Conservation (phyloP, 1,140 invertebrate genomes). For the Trichonephila inaurata region DNA sequence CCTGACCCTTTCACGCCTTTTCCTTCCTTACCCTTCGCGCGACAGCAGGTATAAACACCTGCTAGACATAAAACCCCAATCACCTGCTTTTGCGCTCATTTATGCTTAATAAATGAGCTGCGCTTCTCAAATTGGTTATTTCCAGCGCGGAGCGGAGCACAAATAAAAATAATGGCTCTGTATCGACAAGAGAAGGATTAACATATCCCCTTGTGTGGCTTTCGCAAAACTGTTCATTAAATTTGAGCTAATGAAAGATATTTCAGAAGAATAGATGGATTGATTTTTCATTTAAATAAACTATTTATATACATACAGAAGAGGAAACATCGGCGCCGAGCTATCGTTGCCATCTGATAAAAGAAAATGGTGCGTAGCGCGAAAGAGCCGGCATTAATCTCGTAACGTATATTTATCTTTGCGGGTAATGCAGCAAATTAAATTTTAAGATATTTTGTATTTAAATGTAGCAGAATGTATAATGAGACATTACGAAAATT, state of each 20-base stretch:
- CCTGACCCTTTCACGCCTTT: conserved; percentile 8
- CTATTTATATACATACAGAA: neutral
- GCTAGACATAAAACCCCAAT: neutral
- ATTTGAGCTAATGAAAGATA: neutral
- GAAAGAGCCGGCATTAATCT: neutral
- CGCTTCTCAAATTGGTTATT: neutral
- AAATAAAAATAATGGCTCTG: conserved; percentile 1
- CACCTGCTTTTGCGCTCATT: conserved; percentile 14
- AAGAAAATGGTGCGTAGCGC: neutral
- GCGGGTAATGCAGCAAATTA: neutral
- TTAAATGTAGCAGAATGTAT: neutral
- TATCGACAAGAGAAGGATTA: neutral
- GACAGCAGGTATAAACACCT: conserved; percentile 25
- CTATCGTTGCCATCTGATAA: neutral
- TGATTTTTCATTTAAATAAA: neutral
- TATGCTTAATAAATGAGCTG: neutral
- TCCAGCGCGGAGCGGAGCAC: neutral
- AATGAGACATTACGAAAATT: neutral
- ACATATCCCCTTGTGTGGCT: neutral
- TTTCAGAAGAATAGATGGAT: neutral
- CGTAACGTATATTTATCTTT: neutral
- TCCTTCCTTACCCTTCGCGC: neutral
- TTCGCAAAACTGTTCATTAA: neutral
- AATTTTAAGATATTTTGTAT: neutral
- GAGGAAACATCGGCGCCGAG: neutral